phyloP scores from a whole-genome alignment of 2,113 vertebrate genomes.

The Labeo catla region DNA sequence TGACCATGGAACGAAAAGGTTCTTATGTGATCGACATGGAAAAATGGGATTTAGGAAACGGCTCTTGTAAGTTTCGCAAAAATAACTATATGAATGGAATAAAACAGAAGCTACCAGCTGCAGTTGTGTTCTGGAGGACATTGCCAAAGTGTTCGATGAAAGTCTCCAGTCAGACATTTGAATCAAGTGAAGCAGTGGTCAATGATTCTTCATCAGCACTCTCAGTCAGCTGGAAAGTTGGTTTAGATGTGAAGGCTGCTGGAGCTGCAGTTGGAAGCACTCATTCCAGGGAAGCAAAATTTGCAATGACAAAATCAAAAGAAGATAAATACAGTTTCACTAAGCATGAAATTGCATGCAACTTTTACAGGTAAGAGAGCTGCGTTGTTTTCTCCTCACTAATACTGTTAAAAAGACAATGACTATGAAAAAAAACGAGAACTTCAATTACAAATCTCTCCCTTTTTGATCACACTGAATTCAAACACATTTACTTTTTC shows the following conservation, averaged over 20 bases:
- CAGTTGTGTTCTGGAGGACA: conserved; percentile 62
- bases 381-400: not conserved
- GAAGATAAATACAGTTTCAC: conserved; percentile 47
- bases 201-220: no score
- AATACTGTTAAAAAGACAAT: conserved; percentile 58
- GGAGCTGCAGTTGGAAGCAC: no score
- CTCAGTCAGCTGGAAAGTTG: no score
- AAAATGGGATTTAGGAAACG: conserved; percentile 43
- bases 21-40: not conserved
- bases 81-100: conserved; percentile 49
- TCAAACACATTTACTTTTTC: not conserved
- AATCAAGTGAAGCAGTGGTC: no score
- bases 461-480: conserved; percentile 14
- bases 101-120: conserved; percentile 66
- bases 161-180: no score
- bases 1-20: no score
- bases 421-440: conserved; percentile 38
- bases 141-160: not conserved
- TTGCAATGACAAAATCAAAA: no score
- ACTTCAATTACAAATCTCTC: not conserved
- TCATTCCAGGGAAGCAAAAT: no score
- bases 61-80: conserved; percentile 64
- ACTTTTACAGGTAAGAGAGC: conserved; percentile 62
- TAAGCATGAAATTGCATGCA: conserved; percentile 62
- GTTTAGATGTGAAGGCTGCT: no score